Evolutionary conservation across 2,797 vertebrate genomes (phyloP).

Genomic region (Gadopsis marmoratus): DNA sequence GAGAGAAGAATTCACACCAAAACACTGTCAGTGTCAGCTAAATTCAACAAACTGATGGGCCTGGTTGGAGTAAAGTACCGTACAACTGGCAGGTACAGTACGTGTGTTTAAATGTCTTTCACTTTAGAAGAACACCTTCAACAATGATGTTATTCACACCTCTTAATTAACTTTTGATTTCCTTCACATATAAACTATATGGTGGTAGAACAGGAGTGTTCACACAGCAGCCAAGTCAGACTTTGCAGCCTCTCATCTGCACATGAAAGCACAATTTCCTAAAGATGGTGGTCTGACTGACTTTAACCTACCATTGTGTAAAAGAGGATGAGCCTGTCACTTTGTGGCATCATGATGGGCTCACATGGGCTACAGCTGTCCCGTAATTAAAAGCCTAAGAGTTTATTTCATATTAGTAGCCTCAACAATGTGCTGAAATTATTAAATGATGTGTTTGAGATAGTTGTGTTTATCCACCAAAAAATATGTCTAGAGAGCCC

Average conservation of each 20-base stretch:
- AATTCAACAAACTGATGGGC: conserved; percentile 50
- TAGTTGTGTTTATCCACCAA: not conserved
- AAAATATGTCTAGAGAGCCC: not conserved
- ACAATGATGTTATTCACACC: conserved; percentile 4
- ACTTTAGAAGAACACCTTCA: conserved; percentile 7
- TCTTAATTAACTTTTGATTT: conserved; percentile 19
- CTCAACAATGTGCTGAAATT: too few relatives aligned
- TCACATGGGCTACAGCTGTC: not conserved
- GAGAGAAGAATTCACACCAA: conserved; percentile 37
- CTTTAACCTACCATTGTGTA: not conserved
- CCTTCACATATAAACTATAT: not conserved
- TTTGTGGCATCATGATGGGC: too few relatives aligned
- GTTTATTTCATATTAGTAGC: too few relatives aligned
- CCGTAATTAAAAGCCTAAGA: not conserved
- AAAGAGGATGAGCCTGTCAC: not conserved
- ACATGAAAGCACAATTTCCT: not conserved
- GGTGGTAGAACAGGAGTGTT: not conserved
- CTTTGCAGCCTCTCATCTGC: not conserved
- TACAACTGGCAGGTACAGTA: conserved; percentile 14
- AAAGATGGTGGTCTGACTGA: not conserved
- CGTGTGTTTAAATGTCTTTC: conserved; percentile 21
- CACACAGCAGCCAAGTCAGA: not conserved
- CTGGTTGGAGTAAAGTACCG: conserved; percentile 36
- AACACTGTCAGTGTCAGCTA: conserved; percentile 57
- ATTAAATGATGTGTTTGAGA: not conserved